A percentile compares a stretch with the other conserved stretches of the same genome.
Evolutionary conservation across 2,888 invertebrate genomes (phyloP).

Genomic region (Heliconius erato): DNA sequence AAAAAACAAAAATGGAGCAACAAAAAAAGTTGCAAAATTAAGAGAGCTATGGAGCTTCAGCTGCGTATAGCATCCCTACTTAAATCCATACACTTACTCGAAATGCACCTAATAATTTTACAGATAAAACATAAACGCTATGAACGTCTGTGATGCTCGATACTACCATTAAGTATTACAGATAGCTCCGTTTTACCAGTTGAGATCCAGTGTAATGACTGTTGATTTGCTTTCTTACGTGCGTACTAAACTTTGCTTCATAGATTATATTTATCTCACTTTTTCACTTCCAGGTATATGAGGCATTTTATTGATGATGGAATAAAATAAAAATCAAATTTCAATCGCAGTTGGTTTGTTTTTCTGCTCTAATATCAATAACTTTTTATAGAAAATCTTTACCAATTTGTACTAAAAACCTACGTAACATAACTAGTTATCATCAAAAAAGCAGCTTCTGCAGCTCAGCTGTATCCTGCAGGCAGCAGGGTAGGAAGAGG

Average conservation of each 20-base stretch:
- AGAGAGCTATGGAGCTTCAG: background rate
- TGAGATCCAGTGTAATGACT: slow-evolving; percentile 53
- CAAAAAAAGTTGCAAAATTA: background rate
- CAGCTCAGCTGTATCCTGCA: too few relatives aligned
- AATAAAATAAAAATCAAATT: too few relatives aligned
- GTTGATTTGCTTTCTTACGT: slow-evolving; percentile 59
- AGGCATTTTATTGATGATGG: background rate
- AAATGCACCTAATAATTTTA: background rate
- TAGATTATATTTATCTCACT: slow-evolving; percentile 3
- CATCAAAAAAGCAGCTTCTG: too few relatives aligned
- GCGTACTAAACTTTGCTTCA: slow-evolving; percentile 48
- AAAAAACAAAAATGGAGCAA: too few relatives aligned
- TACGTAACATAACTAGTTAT: too few relatives aligned
- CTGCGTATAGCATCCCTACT: background rate
- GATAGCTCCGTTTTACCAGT: slow-evolving; percentile 55
- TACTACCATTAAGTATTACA: slow-evolving; percentile 56
- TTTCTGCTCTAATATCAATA: too few relatives aligned
- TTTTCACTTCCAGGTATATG: slow-evolving; percentile 1
- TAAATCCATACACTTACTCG: background rate
- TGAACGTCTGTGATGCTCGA: slow-evolving; percentile 44
- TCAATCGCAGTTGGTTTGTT: too few relatives aligned
- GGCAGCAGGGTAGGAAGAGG: too few relatives aligned
- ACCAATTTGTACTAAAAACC: too few relatives aligned
- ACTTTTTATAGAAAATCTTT: too few relatives aligned
- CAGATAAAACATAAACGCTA: background rate